These are phyloP conservation scores for Antennarius maculatus DNA, from an alignment of 2,797 vertebrate species.

Conservation along the genomic window DNA sequence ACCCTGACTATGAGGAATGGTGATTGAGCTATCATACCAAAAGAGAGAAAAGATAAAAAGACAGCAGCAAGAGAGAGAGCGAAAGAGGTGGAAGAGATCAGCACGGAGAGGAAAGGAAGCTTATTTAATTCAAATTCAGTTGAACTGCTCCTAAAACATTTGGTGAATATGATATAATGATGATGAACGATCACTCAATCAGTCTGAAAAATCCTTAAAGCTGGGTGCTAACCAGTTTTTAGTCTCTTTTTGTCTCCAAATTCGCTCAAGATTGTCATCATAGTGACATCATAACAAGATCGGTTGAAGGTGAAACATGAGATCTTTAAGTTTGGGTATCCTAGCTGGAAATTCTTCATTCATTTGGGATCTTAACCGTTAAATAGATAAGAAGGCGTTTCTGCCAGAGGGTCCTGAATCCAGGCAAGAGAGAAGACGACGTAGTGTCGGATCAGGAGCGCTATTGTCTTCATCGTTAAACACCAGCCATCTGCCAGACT, in stretches of 20 bases:
- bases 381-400: no score
- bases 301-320: neutral
- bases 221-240: slow-evolving; percentile 2
- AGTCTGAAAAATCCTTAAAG: slow-evolving; percentile 2
- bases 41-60: slow-evolving; percentile 58
- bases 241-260: neutral
- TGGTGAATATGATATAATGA: slow-evolving; percentile 1
- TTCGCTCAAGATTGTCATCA: neutral
- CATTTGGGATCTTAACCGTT: no score
- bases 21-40: slow-evolving; percentile 71
- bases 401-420: no score
- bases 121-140: slow-evolving; percentile 18
- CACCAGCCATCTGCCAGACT: no score
- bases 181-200: neutral
- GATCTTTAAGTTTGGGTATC: neutral
- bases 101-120: slow-evolving; percentile 21
- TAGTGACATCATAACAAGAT: neutral
- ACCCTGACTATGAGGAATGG: slow-evolving; percentile 60
- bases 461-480: no score
- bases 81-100: slow-evolving; percentile 3
- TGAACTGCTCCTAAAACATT: neutral
- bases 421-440: no score
- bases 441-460: no score
- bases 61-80: slow-evolving; percentile 7
- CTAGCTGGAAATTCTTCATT: no score